phyloP scores from a whole-genome alignment of 92 coral and sea anemone species.

The Siderastrea siderea region DNA sequence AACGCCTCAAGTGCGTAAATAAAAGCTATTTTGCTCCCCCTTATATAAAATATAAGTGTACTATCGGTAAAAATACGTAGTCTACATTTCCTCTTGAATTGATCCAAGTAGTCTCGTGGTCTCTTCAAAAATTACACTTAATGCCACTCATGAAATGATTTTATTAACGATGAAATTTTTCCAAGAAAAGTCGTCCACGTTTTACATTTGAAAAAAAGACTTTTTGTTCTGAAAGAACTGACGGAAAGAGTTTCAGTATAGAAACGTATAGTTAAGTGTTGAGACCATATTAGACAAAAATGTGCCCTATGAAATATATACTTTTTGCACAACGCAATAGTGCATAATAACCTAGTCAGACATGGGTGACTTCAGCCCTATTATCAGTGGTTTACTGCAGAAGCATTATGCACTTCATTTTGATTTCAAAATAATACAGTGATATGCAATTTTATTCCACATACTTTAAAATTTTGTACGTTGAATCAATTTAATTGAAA shows the following conservation, averaged over 20 bases:
- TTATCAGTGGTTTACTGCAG: no score
- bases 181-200: not conserved
- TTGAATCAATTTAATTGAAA: not conserved
- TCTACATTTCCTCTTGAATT: not conserved
- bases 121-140: not conserved
- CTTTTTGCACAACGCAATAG: no score
- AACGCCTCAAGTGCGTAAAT: not conserved
- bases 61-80: not conserved
- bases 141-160: not conserved
- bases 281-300: not conserved
- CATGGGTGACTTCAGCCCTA: no score
- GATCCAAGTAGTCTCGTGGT: not conserved
- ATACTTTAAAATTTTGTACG: no score
- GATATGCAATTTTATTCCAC: no score
- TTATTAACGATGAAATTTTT: not conserved
- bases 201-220: not conserved
- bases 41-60: not conserved
- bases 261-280: not conserved
- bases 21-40: not conserved
- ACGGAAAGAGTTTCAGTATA: not conserved
- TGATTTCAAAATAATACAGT: no score
- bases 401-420: no score
- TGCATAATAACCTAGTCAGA: not conserved
- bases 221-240: not conserved
- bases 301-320: not conserved